A percentile compares a stretch with the other conserved stretches of the same genome.
phyloP scores from a whole-genome alignment of 2,888 invertebrate species.

The Saturnia japonica region DNA sequence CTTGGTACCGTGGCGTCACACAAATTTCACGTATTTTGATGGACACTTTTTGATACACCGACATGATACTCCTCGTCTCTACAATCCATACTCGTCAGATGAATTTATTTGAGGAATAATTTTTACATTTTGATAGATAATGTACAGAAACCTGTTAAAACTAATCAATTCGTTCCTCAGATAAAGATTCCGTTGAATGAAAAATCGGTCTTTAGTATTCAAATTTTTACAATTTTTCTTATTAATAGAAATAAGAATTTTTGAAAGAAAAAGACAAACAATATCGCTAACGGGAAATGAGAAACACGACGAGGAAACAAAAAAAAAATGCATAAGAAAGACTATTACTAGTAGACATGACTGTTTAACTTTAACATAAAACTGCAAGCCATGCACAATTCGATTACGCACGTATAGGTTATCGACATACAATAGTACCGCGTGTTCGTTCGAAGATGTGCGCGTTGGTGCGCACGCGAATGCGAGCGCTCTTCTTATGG shows the following conservation, averaged over 20 bases:
- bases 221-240: background rate
- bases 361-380: background rate
- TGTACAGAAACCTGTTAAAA: too few relatives aligned
- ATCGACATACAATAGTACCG: slow-evolving; percentile 37
- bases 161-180: too few relatives aligned
- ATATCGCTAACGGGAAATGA: background rate
- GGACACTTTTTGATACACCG: too few relatives aligned
- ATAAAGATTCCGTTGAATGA: too few relatives aligned
- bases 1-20: too few relatives aligned
- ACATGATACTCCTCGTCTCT: too few relatives aligned
- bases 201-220: too few relatives aligned
- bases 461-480: slow-evolving; percentile 39
- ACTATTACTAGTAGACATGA: too few relatives aligned
- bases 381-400: slow-evolving; percentile 25
- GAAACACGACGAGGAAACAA: background rate
- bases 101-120: too few relatives aligned
- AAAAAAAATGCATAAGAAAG: background rate
- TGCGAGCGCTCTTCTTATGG: slow-evolving; percentile 57
- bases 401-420: slow-evolving; percentile 21
- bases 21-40: too few relatives aligned
- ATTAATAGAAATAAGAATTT: background rate
- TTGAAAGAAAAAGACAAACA: background rate
- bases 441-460: slow-evolving; percentile 18
- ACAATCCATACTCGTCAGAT: too few relatives aligned
- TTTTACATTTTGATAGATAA: too few relatives aligned